phyloP scores from a whole-genome alignment of 2,888 invertebrate genomes.

The Anodontia alba region DNA sequence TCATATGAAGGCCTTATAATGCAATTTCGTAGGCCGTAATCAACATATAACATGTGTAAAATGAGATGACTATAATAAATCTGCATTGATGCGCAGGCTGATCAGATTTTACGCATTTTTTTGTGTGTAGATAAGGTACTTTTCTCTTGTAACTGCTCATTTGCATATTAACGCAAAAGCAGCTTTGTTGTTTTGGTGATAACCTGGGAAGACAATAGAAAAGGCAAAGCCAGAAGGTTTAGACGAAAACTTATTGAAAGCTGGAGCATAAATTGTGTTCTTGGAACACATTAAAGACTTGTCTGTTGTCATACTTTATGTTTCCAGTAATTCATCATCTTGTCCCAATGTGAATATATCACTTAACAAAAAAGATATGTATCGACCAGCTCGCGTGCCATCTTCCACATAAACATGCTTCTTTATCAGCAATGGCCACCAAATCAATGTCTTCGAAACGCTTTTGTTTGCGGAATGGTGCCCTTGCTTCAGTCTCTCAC shows the following conservation, averaged over 20 bases:
- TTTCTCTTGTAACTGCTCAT: too few species aligned
- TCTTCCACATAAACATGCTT: slow-evolving; percentile 53
- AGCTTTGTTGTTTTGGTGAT: too few species aligned
- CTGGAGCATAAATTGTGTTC: slow-evolving; percentile 6
- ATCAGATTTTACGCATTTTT: too few species aligned
- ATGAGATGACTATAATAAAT: too few species aligned
- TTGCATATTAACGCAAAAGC: too few species aligned
- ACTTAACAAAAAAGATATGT: slow-evolving; percentile 31
- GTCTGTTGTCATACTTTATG: slow-evolving; percentile 41
- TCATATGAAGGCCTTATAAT: too few species aligned
- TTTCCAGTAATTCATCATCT: slow-evolving; percentile 42
- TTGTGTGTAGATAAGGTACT: too few species aligned
- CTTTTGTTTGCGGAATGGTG: slow-evolving; percentile 51
- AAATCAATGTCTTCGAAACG: slow-evolving; percentile 63
- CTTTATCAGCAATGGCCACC: slow-evolving; percentile 45
- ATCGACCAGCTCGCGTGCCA: slow-evolving; percentile 22
- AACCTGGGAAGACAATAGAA: too few species aligned
- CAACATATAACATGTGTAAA: too few species aligned
- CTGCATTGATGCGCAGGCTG: too few species aligned
- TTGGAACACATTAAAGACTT: slow-evolving; percentile 31
- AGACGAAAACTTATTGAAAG: neutral
- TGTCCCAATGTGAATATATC: slow-evolving; percentile 23
- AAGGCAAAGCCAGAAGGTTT: too few species aligned
- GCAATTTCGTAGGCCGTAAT: too few species aligned
- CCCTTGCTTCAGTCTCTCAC: slow-evolving; percentile 49